Evolutionary conservation across 2,888 invertebrate genomes (phyloP).

Genomic region (Epinotia brunnichana): DNA sequence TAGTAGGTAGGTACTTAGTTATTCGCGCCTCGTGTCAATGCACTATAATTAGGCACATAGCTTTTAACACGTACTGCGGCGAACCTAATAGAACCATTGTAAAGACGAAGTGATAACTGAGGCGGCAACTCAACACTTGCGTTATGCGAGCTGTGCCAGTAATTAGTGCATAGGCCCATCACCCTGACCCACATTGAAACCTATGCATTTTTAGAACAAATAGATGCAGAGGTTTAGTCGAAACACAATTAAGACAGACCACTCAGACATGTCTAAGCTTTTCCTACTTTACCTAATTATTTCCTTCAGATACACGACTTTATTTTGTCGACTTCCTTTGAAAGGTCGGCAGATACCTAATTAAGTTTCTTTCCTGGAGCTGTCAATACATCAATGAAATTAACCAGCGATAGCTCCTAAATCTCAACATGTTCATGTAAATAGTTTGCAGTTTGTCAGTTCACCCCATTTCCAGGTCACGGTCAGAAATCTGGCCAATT

Average conservation of each 20-base stretch:
- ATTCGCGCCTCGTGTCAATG: constrained; percentile 22
- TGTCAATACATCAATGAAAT: too few species aligned
- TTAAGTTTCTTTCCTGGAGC: too few species aligned
- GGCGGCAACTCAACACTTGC: constrained; percentile 16
- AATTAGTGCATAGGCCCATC: constrained; percentile 17
- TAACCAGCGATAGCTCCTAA: too few species aligned
- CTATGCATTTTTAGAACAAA: constrained; percentile 6
- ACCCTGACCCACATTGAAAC: neutral
- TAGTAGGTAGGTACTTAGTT: neutral
- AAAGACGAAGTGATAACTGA: constrained; percentile 35
- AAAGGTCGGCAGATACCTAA: too few species aligned
- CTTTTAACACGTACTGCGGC: constrained; percentile 3
- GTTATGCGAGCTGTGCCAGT: constrained; percentile 2
- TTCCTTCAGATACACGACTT: too few species aligned
- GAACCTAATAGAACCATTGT: constrained; percentile 7
- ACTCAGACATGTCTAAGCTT: too few species aligned
- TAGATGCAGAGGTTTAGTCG: neutral
- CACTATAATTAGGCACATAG: constrained; percentile 22
- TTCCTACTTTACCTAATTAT: too few species aligned
- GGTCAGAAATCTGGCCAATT: constrained; percentile 18
- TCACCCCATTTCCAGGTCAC: constrained; percentile 26
- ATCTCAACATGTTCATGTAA: constrained; percentile 3
- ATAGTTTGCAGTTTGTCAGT: constrained; percentile 22
- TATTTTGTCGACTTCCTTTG: too few species aligned
- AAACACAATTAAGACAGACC: neutral